phyloP scores from a whole-genome alignment of 2,888 invertebrate species.

The Litoditis marina region DNA sequence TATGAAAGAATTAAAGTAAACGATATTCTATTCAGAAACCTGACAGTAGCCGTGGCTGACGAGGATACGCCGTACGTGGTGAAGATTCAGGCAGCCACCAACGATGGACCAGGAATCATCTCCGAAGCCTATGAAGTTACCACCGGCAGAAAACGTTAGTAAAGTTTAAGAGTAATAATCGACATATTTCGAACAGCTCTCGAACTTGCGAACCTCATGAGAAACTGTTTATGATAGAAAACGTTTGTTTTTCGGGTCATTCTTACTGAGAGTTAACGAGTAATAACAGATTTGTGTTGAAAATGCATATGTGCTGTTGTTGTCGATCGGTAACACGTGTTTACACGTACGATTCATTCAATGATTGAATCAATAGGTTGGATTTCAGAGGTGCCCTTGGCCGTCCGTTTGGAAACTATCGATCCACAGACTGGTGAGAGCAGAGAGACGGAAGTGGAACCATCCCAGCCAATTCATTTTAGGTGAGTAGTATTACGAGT shows the following conservation, averaged over 20 bases:
- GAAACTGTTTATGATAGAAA: too few relatives aligned
- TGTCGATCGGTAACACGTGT: too few relatives aligned
- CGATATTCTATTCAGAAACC: too few relatives aligned
- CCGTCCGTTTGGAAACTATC: slow-evolving; percentile 50
- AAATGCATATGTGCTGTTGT: too few relatives aligned
- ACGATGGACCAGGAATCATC: slow-evolving; percentile 60
- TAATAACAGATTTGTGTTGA: too few relatives aligned
- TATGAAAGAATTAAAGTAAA: too few relatives aligned
- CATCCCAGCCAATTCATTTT: slow-evolving; percentile 56
- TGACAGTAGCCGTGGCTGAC: slow-evolving; percentile 44
- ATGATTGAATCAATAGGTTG: neutral
- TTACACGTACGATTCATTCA: too few relatives aligned
- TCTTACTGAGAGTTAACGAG: too few relatives aligned
- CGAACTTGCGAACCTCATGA: too few relatives aligned
- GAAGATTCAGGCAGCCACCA: slow-evolving; percentile 46
- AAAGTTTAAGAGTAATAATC: neutral
- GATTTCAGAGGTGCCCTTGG: slow-evolving; percentile 55
- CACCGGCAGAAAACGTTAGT: slow-evolving; percentile 58
- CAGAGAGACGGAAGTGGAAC: slow-evolving; percentile 54
- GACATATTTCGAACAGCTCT: too few relatives aligned
- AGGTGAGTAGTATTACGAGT: slow-evolving; percentile 24
- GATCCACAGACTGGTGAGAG: slow-evolving; percentile 41
- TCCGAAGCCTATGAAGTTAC: slow-evolving; percentile 59
- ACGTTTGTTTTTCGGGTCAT: too few relatives aligned
- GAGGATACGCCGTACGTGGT: slow-evolving; percentile 59